These are phyloP conservation scores for Iguana delicatissima DNA, from an alignment of 2,797 vertebrate genomes.

Conservation along the genomic window DNA sequence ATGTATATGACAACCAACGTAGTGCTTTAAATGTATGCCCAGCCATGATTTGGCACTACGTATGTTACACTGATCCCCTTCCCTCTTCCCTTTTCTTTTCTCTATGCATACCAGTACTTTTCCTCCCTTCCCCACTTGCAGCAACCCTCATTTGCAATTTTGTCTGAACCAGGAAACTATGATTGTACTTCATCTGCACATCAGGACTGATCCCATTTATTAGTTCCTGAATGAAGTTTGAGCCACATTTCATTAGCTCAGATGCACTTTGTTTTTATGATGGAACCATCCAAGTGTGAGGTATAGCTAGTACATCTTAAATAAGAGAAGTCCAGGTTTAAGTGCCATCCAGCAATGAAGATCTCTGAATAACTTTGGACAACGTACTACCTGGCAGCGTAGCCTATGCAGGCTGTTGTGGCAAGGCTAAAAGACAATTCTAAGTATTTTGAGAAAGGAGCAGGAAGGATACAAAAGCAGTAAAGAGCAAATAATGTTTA, in stretches of 20 bases:
- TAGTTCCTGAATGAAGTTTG: no score
- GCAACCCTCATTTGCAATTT: no score
- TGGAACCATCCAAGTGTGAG: neutral
- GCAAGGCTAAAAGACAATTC: neutral
- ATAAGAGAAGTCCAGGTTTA: neutral
- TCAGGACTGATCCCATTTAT: no score
- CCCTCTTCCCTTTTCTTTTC: neutral
- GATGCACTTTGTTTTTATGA: neutral
- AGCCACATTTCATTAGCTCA: no score
- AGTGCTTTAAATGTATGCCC: no score
- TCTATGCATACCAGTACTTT: no score
- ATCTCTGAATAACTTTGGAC: neutral
- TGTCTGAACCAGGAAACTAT: no score
- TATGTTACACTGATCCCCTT: neutral
- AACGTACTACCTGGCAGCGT: neutral
- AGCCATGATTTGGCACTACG: no score
- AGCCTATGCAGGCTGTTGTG: neutral
- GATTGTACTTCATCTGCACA: no score
- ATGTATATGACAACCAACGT: no score
- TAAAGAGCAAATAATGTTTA: slow-evolving; percentile 34
- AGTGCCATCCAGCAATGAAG: neutral
- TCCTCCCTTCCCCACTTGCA: neutral
- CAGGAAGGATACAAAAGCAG: neutral
- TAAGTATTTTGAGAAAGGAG: neutral
- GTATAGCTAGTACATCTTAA: neutral